Conservation (phyloP, 2,888 invertebrate genomes). For the Epsilonema sp. region DNA sequence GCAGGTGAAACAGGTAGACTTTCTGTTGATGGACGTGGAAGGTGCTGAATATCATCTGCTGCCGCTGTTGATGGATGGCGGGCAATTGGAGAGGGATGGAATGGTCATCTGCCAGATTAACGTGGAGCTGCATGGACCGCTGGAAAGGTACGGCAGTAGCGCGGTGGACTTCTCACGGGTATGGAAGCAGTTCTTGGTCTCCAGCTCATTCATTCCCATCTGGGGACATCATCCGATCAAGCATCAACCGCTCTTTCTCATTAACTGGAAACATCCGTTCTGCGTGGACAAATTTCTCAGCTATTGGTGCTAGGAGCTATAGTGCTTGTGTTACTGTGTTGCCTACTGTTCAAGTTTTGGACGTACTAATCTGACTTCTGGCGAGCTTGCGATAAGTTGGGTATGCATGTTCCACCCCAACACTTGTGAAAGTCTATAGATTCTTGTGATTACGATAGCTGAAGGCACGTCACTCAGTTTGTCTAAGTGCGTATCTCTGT, state of each 20-base stretch:
- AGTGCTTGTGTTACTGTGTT: too few relatives aligned
- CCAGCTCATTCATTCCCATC: slow-evolving; percentile 1
- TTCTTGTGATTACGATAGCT: too few relatives aligned
- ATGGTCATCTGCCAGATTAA: slow-evolving; percentile 4
- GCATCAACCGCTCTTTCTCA: slow-evolving; percentile 5
- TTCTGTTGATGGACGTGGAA: slow-evolving; percentile 9
- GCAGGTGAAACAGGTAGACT: slow-evolving; percentile 4
- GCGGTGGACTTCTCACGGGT: neutral
- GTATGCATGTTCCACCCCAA: too few relatives aligned
- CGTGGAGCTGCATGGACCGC: slow-evolving; percentile 8
- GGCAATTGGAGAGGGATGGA: neutral
- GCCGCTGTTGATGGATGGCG: neutral
- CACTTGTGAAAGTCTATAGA: too few relatives aligned
- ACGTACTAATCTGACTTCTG: too few relatives aligned
- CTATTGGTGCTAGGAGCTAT: slow-evolving; percentile 8
- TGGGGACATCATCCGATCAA: slow-evolving; percentile 2
- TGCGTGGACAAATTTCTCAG: slow-evolving; percentile 5
- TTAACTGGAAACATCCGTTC: slow-evolving; percentile 4
- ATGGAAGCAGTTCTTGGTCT: neutral
- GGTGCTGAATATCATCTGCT: slow-evolving; percentile 7
- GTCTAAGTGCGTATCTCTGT: too few relatives aligned
- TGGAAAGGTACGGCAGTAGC: neutral
- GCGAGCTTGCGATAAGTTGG: too few relatives aligned
- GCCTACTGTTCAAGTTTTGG: too few relatives aligned
- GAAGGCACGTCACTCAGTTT: too few relatives aligned